A percentile compares a stretch with the other conserved stretches of the same genome.
Conservation (phyloP, 1,140 invertebrate species). For the Magallana angulata region DNA sequence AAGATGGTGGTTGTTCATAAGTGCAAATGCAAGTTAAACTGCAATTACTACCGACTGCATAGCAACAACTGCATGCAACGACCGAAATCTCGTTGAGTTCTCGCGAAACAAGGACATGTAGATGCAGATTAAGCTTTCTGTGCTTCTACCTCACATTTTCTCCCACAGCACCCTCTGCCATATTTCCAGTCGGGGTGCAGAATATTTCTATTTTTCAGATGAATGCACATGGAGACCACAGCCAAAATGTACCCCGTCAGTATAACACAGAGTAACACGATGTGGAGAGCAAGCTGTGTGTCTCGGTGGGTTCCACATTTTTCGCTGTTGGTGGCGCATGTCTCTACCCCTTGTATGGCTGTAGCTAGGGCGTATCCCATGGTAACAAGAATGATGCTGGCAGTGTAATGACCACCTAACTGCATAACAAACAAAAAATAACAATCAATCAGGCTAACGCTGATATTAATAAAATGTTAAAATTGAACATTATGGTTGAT, state of each 20-base stretch:
- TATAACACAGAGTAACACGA: not conserved
- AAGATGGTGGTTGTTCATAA: not conserved
- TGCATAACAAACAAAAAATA: not conserved
- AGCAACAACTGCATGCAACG: not conserved
- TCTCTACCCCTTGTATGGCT: not conserved
- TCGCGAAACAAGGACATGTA: not conserved
- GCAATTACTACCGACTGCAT: not conserved
- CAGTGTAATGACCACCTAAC: not conserved
- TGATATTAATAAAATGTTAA: no score
- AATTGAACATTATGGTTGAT: not conserved
- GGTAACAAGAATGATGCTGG: not conserved
- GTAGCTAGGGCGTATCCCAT: not conserved
- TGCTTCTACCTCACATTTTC: not conserved
- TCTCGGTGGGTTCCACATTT: slow-evolving; percentile 5
- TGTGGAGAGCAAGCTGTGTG: not conserved
- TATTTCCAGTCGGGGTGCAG: slow-evolving; percentile 10
- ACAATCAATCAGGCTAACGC: no score
- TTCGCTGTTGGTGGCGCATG: not conserved
- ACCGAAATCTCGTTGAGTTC: not conserved
- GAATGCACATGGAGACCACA: not conserved
- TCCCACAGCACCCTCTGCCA: not conserved
- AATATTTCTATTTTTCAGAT: not conserved
- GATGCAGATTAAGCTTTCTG: no score
- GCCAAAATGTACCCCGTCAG: not conserved
- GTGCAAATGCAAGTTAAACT: not conserved